A percentile compares a stretch with the other conserved stretches of the same genome.
Conservation (phyloP, 2,113 vertebrate genomes). For the Clupea harengus region DNA sequence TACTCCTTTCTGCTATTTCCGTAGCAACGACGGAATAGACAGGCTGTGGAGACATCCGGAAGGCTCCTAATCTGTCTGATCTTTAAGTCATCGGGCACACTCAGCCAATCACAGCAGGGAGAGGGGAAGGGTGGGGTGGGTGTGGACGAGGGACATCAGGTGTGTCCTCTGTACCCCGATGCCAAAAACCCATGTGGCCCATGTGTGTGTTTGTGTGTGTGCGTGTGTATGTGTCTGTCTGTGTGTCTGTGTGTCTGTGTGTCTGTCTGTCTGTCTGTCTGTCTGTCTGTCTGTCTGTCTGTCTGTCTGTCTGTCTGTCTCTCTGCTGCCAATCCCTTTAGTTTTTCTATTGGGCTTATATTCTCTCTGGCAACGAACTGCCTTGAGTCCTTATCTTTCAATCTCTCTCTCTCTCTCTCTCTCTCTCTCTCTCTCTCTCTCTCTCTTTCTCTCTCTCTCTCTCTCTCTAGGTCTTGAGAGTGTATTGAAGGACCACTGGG, state of each 20-base stretch:
- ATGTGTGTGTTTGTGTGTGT: not conserved
- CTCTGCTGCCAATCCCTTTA: not conserved
- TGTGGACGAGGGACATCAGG: not conserved
- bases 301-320: not conserved
- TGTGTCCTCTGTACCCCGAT: no score
- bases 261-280: not conserved
- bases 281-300: not conserved
- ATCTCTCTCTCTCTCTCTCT: not conserved
- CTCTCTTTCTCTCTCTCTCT: not conserved
- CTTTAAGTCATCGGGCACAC: not conserved
- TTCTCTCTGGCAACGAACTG: not conserved
- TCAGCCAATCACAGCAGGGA: not conserved
- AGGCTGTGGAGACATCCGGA: not conserved
- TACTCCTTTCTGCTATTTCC: not conserved
- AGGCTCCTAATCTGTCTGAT: not conserved
- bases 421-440: not conserved
- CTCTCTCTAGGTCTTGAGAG: not conserved
- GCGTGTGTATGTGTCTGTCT: not conserved
- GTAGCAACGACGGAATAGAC: not conserved
- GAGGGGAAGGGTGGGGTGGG: not conserved
- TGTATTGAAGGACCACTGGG: not conserved
- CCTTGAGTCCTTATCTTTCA: not conserved
- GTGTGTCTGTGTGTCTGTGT: not conserved
- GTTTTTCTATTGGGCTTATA: not conserved
- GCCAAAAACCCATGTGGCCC: no score